Conservation (phyloP, 2,888 invertebrate genomes). For the Tenthredo distinguenda region DNA sequence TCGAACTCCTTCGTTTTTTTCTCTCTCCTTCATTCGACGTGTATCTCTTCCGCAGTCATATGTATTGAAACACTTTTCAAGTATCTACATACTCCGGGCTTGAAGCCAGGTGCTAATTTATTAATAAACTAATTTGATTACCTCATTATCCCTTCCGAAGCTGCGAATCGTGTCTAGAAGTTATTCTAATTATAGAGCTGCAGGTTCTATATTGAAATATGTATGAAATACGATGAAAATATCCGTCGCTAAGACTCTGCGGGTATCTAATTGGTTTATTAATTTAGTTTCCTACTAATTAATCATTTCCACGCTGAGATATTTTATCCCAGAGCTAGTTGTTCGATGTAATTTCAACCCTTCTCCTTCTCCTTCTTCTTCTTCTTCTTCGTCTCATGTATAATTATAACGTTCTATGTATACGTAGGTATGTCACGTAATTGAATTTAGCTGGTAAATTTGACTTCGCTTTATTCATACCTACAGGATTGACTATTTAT, state of each 20-base stretch:
- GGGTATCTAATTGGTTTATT: background rate
- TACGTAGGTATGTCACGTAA: conserved; percentile 2
- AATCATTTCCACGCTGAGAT: background rate
- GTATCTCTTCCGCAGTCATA: background rate
- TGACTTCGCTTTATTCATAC: background rate
- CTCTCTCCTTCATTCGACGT: background rate
- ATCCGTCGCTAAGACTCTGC: background rate
- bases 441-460: background rate
- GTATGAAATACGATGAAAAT: background rate
- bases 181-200: background rate
- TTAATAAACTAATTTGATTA: background rate
- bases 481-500: background rate
- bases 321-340: background rate
- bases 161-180: background rate
- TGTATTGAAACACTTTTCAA: background rate
- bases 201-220: background rate
- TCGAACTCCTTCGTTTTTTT: background rate
- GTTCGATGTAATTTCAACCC: background rate
- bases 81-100: background rate
- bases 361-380: background rate
- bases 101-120: background rate
- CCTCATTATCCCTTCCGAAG: background rate
- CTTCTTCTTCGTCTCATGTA: background rate
- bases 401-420: background rate
- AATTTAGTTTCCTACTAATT: background rate